These are phyloP conservation scores for Papilio aristodemus DNA, from an alignment of 1,140 invertebrate genomes.

Conservation along the genomic window DNA sequence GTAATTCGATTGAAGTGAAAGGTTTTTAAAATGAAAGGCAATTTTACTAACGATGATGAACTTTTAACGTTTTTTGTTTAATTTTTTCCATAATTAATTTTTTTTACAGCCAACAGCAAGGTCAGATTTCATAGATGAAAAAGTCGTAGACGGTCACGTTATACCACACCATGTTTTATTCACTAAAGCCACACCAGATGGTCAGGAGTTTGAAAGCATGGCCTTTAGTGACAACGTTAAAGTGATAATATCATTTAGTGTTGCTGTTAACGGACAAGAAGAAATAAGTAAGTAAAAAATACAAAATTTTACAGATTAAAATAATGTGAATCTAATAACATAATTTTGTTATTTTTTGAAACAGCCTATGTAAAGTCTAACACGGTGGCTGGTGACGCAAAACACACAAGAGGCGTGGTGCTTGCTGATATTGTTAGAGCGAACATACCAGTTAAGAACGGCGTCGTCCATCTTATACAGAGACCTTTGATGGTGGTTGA, in stretches of 20 bases:
- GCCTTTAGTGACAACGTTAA: slow-evolving; percentile 91
- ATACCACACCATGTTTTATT: slow-evolving; percentile 93
- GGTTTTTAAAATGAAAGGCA: slow-evolving; percentile 2
- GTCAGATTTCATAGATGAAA: slow-evolving; percentile 87
- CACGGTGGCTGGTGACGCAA: slow-evolving; percentile 88
- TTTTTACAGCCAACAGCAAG: slow-evolving; percentile 82
- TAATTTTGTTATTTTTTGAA: slow-evolving; percentile 40
- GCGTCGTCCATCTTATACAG: slow-evolving; percentile 95
- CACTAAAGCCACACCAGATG: slow-evolving; percentile 87
- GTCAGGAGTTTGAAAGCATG: slow-evolving; percentile 86
- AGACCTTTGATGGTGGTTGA: slow-evolving; percentile 94
- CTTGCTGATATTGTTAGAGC: slow-evolving; percentile 91
- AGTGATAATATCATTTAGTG: slow-evolving; percentile 88
- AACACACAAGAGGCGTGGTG: slow-evolving; percentile 90
- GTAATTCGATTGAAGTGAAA: neutral
- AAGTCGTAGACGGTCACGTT: slow-evolving; percentile 95
- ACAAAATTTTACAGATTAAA: neutral
- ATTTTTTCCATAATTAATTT: slow-evolving; percentile 29
- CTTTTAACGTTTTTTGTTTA: neutral
- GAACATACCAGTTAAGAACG: slow-evolving; percentile 96
- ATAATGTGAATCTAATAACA: neutral
- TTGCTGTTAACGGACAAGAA: slow-evolving; percentile 82
- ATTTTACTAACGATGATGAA: slow-evolving; percentile 22
- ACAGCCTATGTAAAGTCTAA: slow-evolving; percentile 93
- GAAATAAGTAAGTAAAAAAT: slow-evolving; percentile 80